A percentile compares a stretch with the other conserved stretches of the same genome.
Evolutionary conservation across 2,888 invertebrate genomes (phyloP).

Genomic region (Chalcosyrphus nemorum): DNA sequence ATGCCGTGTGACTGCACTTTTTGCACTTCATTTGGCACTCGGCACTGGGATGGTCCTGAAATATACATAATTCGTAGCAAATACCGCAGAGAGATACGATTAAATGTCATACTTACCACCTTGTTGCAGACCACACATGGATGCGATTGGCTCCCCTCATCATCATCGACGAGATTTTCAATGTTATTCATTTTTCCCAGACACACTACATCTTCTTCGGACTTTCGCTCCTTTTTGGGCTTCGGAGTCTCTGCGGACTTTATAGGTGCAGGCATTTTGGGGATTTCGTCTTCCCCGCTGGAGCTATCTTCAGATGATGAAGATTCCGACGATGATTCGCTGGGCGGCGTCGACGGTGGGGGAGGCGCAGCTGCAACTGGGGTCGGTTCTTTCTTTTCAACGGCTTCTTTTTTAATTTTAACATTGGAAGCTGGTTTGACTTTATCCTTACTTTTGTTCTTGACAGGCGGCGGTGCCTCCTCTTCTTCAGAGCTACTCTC

Average conservation of each 20-base stretch:
- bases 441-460: constrained; percentile 32
- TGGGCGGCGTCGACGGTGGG: background rate
- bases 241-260: background rate
- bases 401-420: constrained; percentile 18
- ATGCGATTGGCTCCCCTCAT: constrained; percentile 60
- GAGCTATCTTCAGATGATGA: constrained; percentile 31
- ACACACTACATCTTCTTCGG: constrained; percentile 79
- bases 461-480: constrained; percentile 33
- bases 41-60: constrained; percentile 71
- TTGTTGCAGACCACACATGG: constrained; percentile 78
- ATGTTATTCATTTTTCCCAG: constrained; percentile 76
- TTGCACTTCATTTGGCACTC: constrained; percentile 79
- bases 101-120: constrained; percentile 73
- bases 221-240: constrained; percentile 19
- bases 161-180: constrained; percentile 76
- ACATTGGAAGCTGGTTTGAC: background rate
- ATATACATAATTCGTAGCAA: background rate
- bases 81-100: background rate
- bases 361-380: background rate
- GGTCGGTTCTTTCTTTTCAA: background rate
- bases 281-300: constrained; percentile 24
- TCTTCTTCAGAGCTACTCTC: constrained; percentile 69
- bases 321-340: constrained; percentile 23
- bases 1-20: constrained; percentile 80
- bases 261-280: constrained; percentile 42